Evolutionary conservation across 2,797 vertebrate genomes (phyloP).

Genomic region (Cyprinella venusta): DNA sequence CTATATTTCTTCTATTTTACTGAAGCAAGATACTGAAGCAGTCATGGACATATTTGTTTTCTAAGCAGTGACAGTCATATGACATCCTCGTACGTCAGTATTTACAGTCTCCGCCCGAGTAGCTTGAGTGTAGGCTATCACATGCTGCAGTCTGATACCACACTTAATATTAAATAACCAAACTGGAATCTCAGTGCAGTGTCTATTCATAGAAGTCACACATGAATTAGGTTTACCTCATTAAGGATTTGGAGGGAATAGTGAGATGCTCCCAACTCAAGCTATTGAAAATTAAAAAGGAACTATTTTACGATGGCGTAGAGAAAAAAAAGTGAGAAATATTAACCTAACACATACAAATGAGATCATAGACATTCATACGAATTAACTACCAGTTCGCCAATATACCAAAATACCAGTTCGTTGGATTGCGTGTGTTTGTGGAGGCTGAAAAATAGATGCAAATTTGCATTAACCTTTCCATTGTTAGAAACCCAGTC

Average conservation of each 20-base stretch:
- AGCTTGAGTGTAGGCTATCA: constrained; percentile 72
- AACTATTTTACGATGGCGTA: not conserved
- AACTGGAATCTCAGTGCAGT: constrained; percentile 59
- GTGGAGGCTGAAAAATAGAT: not conserved
- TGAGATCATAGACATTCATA: not conserved
- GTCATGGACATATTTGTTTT: constrained; percentile 25
- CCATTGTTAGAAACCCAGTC: too few relatives aligned
- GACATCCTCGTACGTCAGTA: constrained; percentile 63
- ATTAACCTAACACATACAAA: too few relatives aligned
- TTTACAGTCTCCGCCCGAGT: constrained; percentile 54
- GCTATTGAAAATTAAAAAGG: not conserved
- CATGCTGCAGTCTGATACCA: constrained; percentile 66
- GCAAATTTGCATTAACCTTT: not conserved
- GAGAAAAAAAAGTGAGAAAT: too few relatives aligned
- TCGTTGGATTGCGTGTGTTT: not conserved
- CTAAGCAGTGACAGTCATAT: constrained; percentile 49
- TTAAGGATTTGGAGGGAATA: constrained; percentile 23
- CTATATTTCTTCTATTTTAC: not conserved
- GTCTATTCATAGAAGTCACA: constrained; percentile 54
- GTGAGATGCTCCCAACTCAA: not conserved
- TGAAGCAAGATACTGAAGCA: constrained; percentile 3
- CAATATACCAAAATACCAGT: too few relatives aligned
- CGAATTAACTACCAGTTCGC: not conserved
- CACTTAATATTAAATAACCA: constrained; percentile 64
- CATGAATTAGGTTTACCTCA: constrained; percentile 21